Base-by-base conservation (phyloP, 37 sponge, comb jelly and placozoan species). In the Haliclona indistincta region DNA sequence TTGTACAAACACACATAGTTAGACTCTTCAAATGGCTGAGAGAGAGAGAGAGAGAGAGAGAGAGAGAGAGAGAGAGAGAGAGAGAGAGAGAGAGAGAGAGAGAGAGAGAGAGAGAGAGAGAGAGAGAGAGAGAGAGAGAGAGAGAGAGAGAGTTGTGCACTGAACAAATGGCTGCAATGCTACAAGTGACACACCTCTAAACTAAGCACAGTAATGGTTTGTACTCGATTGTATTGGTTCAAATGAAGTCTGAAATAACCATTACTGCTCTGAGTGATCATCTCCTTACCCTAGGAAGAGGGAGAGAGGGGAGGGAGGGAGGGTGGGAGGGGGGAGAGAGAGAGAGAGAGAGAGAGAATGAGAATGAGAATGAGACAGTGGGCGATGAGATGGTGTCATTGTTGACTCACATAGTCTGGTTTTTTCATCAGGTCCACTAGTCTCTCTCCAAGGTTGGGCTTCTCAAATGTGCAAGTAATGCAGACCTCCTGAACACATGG, bases 1-100 rank as follows among this genome's bases (percentile, higher is more conserved):
- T 86, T 83, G 56, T 95, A 98, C 19, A 95, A 67, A 37, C 79
- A 79, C n/a, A 83, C 43, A 62, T 87, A 85, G 70, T 96, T 96
- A 65, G 64, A 52, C 1, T 62, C 49, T 49, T 88, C 86, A n/a
- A 89, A 58, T 28, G 66, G 64, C 89, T 89, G 58, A 19, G 60
- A 54, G 33, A 51, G n/a, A 47, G 44, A 67, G 75, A 38, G 39
- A 35, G 15, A 3, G 52, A 67, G 20, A 55, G 28, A 55, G 4
- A 29, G 5, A 29, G 28, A 28, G 28, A 56, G 29, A 56, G 58
- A 56, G 56, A 56, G 2, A 56, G 23, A 4, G 44, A 60, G 68
- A 67, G 2, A 11, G 10, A 25, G 20, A 36, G n/a, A 17, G 42
- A 68, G 38, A 44, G 28, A 36, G 23, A 22, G 28, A 19, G 22